Percentiles rank a stretch among this genome's conserved stretches.
phyloP scores from a whole-genome alignment of 2,888 invertebrate genomes.

The Himalopsyche kuldschensis region DNA sequence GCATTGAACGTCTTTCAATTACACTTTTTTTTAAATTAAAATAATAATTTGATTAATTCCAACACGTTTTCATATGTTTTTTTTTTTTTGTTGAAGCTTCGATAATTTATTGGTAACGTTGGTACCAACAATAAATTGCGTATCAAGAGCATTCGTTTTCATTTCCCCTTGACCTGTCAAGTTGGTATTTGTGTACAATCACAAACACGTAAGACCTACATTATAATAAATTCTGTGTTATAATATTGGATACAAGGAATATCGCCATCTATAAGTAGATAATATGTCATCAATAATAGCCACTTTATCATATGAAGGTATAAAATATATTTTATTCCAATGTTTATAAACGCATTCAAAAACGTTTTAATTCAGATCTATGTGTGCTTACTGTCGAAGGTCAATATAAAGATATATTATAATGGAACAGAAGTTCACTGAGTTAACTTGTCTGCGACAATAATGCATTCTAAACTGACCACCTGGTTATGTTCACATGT shows the following conservation, averaged over 20 bases:
- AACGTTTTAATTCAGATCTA: too few species aligned
- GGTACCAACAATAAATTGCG: neutral
- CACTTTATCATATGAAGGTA: neutral
- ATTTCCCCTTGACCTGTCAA: neutral
- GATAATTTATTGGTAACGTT: neutral
- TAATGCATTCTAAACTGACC: too few species aligned
- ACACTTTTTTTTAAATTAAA: too few species aligned
- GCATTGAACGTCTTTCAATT: too few species aligned
- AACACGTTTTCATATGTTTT: neutral
- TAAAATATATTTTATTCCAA: too few species aligned
- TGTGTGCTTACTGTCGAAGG: too few species aligned
- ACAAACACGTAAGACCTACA: neutral
- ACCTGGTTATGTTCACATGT: too few species aligned
- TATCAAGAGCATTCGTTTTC: neutral
- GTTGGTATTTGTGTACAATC: neutral
- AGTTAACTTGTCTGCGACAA: too few species aligned
- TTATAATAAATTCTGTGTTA: neutral
- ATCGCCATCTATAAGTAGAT: neutral
- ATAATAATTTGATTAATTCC: too few species aligned
- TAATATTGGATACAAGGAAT: neutral
- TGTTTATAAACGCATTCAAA: too few species aligned
- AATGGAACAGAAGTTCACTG: too few species aligned
- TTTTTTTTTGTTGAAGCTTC: neutral
- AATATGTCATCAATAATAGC: neutral
- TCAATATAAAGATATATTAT: too few species aligned